Evolutionary conservation across 2,113 vertebrate species (phyloP).

Genomic region (Ivindomyrus marchei): DNA sequence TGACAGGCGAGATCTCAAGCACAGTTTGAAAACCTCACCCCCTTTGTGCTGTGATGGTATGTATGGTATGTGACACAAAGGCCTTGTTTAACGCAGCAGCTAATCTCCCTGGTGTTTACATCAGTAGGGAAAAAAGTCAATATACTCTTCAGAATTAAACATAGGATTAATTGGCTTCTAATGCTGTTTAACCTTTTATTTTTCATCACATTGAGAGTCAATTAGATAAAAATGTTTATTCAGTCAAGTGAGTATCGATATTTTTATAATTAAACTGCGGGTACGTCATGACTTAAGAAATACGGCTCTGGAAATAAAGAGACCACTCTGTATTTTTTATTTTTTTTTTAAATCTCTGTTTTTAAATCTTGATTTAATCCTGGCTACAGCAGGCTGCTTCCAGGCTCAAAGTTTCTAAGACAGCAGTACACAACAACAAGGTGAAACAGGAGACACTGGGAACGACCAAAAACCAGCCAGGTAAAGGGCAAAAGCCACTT

Average conservation of each 20-base stretch:
- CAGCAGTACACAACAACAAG: background rate
- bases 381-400: background rate
- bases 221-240: constrained; percentile 6
- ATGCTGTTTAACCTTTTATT: constrained; percentile 10
- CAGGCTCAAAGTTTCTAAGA: background rate
- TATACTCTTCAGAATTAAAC: background rate
- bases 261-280: background rate
- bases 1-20: background rate
- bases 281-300: background rate
- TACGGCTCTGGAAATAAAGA: background rate
- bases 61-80: background rate
- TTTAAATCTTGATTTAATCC: background rate
- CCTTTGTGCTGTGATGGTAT: background rate
- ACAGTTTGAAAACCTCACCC: background rate
- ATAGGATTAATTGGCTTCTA: background rate
- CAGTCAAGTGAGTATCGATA: background rate
- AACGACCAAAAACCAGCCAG: background rate
- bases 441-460: background rate
- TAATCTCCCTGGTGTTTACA: background rate
- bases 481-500: background rate
- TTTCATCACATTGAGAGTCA: background rate
- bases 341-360: background rate
- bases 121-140: background rate
- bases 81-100: background rate
- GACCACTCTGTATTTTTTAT: background rate